Evolutionary conservation across 2,888 invertebrate genomes (phyloP), one percentile per base, ranked within the genome.

Genomic region (Alentia gelatinosa): DNA sequence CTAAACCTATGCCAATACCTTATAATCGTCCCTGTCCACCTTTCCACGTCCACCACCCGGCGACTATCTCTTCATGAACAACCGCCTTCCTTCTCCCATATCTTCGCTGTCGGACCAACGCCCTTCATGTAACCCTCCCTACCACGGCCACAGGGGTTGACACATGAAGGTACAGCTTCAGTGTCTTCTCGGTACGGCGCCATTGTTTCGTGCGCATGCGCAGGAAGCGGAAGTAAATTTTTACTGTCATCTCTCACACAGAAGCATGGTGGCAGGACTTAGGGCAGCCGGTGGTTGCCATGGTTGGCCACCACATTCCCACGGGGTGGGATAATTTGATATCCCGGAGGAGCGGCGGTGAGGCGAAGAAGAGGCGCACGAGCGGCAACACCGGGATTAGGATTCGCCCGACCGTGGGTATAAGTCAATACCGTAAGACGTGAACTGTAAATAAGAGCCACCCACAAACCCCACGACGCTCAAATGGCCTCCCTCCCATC

Each of bases 381-480:
- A 68, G 68, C 3, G 26, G 63, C 5, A 63, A n/a, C 9, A 63
- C 12, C 5, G 63, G 63, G 63, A n/a, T 9, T 5, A n/a, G 63
- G 63, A 9, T 12, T 9, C 26, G 56, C 19, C 56, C n/a, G 68
- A 4, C 30, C 30, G 68, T 26, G 15, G 30, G 68, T 68, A 26
- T 68, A 30, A 68, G 68, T 68, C 68, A 68, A 68, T 68, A 68
- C 68, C 68, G 33, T 12, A 68, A 30, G 68, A 68, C 68, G 68
- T 68, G 68, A 68, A 68, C 68, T 68, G 68, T 68, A 68, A 68
- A 68, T 68, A 68, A 26, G 33, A 26, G 68, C 30, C 68, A 26
- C 68, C 5, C 68, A 68, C 33, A 68, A 26, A 26, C 26, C 26
- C 68, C 68, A 26, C 33, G 26, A n/a, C n/a, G n/a, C n/a, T n/a